These are phyloP conservation scores for Eupeodes corollae DNA, from an alignment of 1,140 invertebrate genomes.

Conservation along the genomic window DNA sequence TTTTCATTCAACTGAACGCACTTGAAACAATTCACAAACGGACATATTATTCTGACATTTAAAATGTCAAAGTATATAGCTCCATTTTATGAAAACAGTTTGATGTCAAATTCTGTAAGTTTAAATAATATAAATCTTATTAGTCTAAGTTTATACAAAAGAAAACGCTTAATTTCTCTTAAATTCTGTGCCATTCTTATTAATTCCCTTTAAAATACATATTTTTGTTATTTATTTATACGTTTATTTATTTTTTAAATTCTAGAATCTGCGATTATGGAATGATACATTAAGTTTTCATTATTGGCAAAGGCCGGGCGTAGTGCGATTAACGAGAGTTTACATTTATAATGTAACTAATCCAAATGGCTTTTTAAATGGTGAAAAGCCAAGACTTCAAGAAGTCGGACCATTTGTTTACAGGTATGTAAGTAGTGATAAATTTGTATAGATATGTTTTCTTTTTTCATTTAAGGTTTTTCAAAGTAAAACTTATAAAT, in stretches of 20 bases:
- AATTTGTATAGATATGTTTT: not conserved
- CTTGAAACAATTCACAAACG: no score
- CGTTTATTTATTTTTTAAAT: not conserved
- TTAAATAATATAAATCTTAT: no score
- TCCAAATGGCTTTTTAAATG: constrained; percentile 64
- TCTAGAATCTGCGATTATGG: constrained; percentile 68
- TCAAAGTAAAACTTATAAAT: constrained; percentile 9
- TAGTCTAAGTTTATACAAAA: no score
- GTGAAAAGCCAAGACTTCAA: constrained; percentile 68
- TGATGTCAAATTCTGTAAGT: no score
- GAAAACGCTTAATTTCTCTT: not conserved
- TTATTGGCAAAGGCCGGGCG: constrained; percentile 84
- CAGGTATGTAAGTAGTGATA: constrained; percentile 46
- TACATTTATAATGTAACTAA: constrained; percentile 85
- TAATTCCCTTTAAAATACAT: no score
- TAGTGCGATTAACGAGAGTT: constrained; percentile 77
- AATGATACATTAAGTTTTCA: constrained; percentile 77
- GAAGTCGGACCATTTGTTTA: constrained; percentile 80
- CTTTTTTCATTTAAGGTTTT: not conserved
- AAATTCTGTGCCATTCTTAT: no score
- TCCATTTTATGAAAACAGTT: no score
- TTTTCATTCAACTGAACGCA: no score
- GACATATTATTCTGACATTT: no score
- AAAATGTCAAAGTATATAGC: no score
- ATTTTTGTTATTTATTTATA: constrained; percentile 5